phyloP scores from a whole-genome alignment of 2,113 vertebrate species.

The Lipotes vexillifer region DNA sequence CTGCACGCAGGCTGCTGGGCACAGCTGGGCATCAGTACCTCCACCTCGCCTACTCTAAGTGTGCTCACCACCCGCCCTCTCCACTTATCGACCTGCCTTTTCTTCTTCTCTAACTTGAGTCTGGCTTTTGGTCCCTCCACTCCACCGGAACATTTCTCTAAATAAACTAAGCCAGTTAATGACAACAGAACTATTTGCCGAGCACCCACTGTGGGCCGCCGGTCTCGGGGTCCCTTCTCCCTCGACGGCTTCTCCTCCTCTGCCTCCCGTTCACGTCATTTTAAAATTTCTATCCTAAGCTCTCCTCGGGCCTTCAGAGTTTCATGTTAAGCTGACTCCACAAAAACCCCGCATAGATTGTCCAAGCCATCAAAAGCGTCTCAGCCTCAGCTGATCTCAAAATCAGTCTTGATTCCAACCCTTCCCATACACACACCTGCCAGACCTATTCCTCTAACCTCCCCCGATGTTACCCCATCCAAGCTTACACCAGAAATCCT shows the following conservation, averaged over 20 bases:
- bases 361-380: neutral
- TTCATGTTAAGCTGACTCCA: no score
- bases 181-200: fast-evolving
- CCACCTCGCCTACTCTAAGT: fast-evolving
- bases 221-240: fast-evolving
- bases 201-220: no score
- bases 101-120: neutral
- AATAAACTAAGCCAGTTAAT: neutral
- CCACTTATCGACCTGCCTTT: neutral
- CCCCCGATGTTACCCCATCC: fast-evolving
- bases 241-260: fast-evolving
- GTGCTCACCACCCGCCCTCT: fast-evolving
- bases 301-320: neutral
- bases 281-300: neutral
- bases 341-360: neutral
- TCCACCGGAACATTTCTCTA: neutral
- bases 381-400: neutral
- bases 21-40: neutral
- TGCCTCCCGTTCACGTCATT: neutral
- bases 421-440: fast-evolving
- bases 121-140: neutral
- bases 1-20: neutral
- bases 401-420: neutral
- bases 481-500: neutral
- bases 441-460: neutral